These are phyloP conservation scores for Actenoides hombroni DNA, from an alignment of 2,113 vertebrate genomes.

Conservation along the genomic window DNA sequence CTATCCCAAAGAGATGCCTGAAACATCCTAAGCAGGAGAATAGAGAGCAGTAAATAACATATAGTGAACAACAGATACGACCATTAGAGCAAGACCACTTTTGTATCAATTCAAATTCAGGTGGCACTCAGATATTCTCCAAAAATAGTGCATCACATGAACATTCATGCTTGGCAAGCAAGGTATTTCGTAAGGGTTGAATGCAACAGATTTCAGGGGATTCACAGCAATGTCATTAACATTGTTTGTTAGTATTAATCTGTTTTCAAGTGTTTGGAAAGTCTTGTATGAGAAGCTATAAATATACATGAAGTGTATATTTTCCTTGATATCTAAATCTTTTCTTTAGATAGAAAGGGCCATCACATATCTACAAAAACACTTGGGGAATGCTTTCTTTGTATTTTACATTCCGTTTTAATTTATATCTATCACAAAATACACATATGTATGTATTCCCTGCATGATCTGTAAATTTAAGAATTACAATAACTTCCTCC, in stretches of 20 bases:
- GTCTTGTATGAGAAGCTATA: neutral
- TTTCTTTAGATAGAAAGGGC: neutral
- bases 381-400: neutral
- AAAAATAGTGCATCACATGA: rapidly evolving
- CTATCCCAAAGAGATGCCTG: neutral
- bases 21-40: neutral
- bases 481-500: neutral
- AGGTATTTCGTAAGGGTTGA: neutral
- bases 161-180: neutral
- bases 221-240: neutral
- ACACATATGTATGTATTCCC: neutral
- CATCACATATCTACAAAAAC: neutral
- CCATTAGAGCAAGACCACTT: neutral
- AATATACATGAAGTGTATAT: neutral
- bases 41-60: neutral
- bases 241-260: neutral
- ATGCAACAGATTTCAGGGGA: neutral
- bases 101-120: neutral
- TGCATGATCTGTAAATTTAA: neutral
- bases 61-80: neutral
- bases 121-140: neutral
- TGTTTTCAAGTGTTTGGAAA: neutral
- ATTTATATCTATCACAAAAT: neutral
- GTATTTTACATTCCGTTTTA: neutral
- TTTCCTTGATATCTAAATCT: neutral